A percentile compares a stretch with the other conserved stretches of the same genome.
Evolutionary conservation across 2,797 vertebrate species (phyloP).

Genomic region (Fundulus diaphanus): DNA sequence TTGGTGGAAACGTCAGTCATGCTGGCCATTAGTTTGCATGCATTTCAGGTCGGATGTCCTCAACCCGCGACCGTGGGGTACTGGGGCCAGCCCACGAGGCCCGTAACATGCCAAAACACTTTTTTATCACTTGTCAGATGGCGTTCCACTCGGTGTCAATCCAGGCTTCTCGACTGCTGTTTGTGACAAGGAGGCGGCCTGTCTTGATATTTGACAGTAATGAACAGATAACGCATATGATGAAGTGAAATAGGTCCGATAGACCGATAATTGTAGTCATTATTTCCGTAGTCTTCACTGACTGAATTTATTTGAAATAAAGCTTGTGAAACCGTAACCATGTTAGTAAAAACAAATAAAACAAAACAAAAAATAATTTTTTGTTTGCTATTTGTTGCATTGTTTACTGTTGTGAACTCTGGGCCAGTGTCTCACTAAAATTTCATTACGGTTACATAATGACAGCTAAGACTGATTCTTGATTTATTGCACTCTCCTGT

Average conservation of each 20-base stretch:
- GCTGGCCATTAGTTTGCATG: conserved; percentile 80
- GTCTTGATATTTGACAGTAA: conserved; percentile 63
- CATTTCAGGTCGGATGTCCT: conserved; percentile 83
- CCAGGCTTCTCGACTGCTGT: conserved; percentile 60
- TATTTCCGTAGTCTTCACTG: not conserved
- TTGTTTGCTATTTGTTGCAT: too few species aligned
- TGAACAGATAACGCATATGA: conserved; percentile 53
- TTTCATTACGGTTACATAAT: too few species aligned
- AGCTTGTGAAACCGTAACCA: not conserved
- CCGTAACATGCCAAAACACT: conserved; percentile 77
- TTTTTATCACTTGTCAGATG: conserved; percentile 79
- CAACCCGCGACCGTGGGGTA: conserved; percentile 76
- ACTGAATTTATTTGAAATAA: not conserved
- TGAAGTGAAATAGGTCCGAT: conserved; percentile 38
- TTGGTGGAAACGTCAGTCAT: conserved; percentile 80
- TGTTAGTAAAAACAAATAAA: not conserved
- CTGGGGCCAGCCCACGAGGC: conserved; percentile 70
- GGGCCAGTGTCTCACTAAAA: too few species aligned
- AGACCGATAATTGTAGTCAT: conserved; percentile 5
- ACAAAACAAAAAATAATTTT: too few species aligned
- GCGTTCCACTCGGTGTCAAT: conserved; percentile 69
- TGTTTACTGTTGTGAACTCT: too few species aligned
- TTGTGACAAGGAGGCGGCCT: conserved; percentile 64
- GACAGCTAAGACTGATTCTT: too few species aligned
- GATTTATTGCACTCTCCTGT: not conserved